Evolutionary conservation across 2,888 invertebrate species (phyloP), one percentile per base, ranked within the genome.

Genomic region (Lysandra coridon): DNA sequence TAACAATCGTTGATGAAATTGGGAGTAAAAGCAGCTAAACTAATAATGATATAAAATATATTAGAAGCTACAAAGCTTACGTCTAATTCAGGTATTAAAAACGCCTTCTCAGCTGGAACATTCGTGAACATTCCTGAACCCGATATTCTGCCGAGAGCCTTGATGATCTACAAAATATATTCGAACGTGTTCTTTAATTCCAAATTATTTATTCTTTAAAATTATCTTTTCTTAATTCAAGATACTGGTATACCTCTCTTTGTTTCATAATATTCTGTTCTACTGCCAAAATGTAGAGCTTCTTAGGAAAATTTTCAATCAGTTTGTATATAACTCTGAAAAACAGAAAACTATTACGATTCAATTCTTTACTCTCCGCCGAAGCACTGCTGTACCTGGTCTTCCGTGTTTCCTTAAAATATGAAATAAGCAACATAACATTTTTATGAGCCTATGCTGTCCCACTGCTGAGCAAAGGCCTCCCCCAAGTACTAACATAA

Each of bases 241-340:
- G 57, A 17, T 4, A 57, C 4, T 17, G 57, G 1, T 57, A 4
- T 30, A 92, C 94, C 87, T 94, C 92, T 89, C 88, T 88, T 85
- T 94, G 95, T 79, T 93, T 95, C 4, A 95, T 91, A n/a, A 95
- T 83, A 75, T 92, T 95, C 84, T 95, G 96, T 85, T 96, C 96
- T 0, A 96, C 95, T 0, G 96, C 96, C 62, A 97, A 87, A 74
- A 97, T 95, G 84, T 96, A 97, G 14, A 95, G 93, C 80, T 95
- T 92, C 82, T 88, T 92, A 40, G 96, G 96, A 84, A 95, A 95
- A 78, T 93, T 91, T 82, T 88, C 86, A 78, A 96, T 84, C 80
- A 95, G 84, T 81, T 92, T 90, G 82, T 89, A 88, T 75, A 95
- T 84, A 73, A 95, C 93, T 85, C 95, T 95, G 88, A 79, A 90